Percentiles rank a stretch among this genome's conserved stretches.
Evolutionary conservation across 2,113 vertebrate genomes (phyloP).

Genomic region (Lophura nycthemera): DNA sequence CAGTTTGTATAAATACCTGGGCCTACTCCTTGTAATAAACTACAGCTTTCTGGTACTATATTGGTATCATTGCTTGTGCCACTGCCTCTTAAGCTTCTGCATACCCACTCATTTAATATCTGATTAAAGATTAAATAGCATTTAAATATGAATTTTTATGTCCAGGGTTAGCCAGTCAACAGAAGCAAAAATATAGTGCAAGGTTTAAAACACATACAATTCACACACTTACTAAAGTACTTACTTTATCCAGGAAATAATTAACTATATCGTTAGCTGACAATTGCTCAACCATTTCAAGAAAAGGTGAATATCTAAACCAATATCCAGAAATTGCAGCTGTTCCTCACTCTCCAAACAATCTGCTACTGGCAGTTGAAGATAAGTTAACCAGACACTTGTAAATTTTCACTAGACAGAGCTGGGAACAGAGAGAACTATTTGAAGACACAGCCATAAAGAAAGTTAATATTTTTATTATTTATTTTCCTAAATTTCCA

Average conservation of each 20-base stretch:
- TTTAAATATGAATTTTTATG: not conserved
- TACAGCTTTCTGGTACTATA: not conserved
- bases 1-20: too few relatives aligned
- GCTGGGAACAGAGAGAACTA: not conserved
- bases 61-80: not conserved
- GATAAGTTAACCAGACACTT: not conserved
- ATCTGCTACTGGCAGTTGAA: not conserved
- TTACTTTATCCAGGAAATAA: not conserved
- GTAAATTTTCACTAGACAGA: not conserved
- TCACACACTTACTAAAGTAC: not conserved
- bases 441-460: not conserved
- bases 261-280: not conserved
- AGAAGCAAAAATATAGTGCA: not conserved
- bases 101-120: not conserved
- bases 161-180: not conserved
- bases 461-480: not conserved
- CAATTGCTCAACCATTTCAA: not conserved
- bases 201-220: not conserved
- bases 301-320: not conserved
- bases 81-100: not conserved
- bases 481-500: not conserved
- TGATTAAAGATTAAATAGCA: not conserved
- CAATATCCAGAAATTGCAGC: not conserved
- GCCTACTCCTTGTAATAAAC: not conserved
- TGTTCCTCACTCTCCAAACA: not conserved